phyloP scores from a whole-genome alignment of 2,797 vertebrate species.

The Semotilus atromaculatus region DNA sequence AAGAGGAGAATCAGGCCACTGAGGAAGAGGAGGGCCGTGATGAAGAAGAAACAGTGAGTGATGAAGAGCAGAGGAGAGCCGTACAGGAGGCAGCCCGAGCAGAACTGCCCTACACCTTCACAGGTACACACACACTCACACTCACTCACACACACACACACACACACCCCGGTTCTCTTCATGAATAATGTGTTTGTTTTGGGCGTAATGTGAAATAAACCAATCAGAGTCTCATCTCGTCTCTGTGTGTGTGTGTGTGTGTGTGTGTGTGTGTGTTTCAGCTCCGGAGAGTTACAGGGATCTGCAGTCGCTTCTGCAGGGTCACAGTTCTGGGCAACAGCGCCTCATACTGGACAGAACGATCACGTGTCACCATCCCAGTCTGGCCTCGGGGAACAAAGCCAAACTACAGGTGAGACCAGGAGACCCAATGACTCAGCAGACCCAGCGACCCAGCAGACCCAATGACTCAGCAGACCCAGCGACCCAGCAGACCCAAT shows the following conservation, averaged over 20 bases:
- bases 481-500: too few species aligned
- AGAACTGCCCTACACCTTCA: slow-evolving; percentile 92
- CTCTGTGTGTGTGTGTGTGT: not conserved
- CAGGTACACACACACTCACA: slow-evolving; percentile 8
- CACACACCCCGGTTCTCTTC: too few species aligned
- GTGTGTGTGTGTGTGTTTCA: slow-evolving; percentile 62
- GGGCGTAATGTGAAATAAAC: too few species aligned
- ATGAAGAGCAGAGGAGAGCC: slow-evolving; percentile 66
- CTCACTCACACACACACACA: too few species aligned
- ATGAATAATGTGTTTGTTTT: too few species aligned
- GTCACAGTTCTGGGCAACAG: slow-evolving; percentile 83
- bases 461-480: too few species aligned
- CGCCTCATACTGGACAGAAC: slow-evolving; percentile 87
- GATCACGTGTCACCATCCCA: slow-evolving; percentile 91
- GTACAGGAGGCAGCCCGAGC: slow-evolving; percentile 73
- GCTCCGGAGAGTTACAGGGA: slow-evolving; percentile 84
- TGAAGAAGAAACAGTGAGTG: slow-evolving; percentile 33
- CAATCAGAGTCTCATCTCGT: too few species aligned
- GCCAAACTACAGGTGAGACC: slow-evolving; percentile 85
- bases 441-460: too few species aligned
- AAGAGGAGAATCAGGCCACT: slow-evolving; percentile 69
- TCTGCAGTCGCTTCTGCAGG: slow-evolving; percentile 80
- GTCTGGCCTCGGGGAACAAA: slow-evolving; percentile 90
- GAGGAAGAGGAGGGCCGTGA: slow-evolving; percentile 36
- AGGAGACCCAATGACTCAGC: too few species aligned